phyloP scores from a whole-genome alignment of 2,113 vertebrate genomes.

The Formicarius rufipectus region DNA sequence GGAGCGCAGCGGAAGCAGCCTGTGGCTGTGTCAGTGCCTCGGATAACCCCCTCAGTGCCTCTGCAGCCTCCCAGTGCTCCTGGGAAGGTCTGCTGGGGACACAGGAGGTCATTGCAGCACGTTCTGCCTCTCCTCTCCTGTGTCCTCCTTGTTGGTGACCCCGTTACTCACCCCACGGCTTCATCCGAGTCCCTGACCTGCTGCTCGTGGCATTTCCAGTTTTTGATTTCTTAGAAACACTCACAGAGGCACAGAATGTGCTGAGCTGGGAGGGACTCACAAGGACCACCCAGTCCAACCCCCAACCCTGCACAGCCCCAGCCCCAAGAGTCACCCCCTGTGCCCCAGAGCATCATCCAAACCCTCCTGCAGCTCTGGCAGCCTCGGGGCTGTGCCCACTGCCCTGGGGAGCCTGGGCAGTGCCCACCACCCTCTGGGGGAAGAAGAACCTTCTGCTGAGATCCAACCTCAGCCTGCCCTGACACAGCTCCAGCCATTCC shows the following conservation, averaged over 20 bases:
- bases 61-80: background rate
- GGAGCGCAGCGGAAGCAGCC: background rate
- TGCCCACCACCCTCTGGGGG: no score
- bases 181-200: background rate
- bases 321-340: background rate
- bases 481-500: no score
- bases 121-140: background rate
- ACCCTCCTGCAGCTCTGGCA: background rate
- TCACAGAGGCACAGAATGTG: background rate
- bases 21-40: background rate
- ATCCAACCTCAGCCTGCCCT: no score
- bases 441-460: no score
- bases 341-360: background rate
- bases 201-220: rapidly evolving
- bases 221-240: background rate
- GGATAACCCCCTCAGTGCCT: rapidly evolving
- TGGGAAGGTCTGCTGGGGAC: background rate
- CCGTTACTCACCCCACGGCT: background rate
- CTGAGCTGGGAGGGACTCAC: background rate
- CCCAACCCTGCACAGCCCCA: background rate
- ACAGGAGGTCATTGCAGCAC: rapidly evolving
- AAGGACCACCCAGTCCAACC: background rate
- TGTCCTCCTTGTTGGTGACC: background rate
- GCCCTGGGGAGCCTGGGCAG: no score
- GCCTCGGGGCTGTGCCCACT: background rate